Base-by-base conservation (phyloP, 2,797 vertebrate genomes). In the Bradypodion pumilum region DNA sequence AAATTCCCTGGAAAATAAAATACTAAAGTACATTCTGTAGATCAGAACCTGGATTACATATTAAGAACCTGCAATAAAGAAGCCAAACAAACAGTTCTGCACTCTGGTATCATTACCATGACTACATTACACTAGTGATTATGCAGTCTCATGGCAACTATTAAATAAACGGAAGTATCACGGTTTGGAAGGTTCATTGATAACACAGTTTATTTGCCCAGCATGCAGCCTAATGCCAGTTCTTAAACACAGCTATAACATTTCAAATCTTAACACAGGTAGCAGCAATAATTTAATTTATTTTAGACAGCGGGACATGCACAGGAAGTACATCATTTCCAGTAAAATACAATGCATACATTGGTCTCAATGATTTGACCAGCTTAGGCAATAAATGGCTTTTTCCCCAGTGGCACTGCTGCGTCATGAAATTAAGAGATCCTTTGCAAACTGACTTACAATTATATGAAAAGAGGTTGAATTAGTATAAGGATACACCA, bases 331-430 rank as follows among this genome's bases (percentile, higher is more conserved):
- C 2, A 52, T 73, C 62, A 44, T 0, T 0, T 60, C 46, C 60
- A 63, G 40, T 0, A 60, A 86, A 70, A 70, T 44, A 29, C 0
- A 8, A 1, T 4, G 1, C 12, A 0, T 13, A 0, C 1, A 1
- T 13, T 63, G 46, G 42, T 27, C 56, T 27, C 46, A 84, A 6
- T 80, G 76, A 80, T 29, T 75, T 23, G 21, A 4, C 78, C 16
- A n/a, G 46, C 27, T 82, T 72, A 68, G n/a, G 42, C 23, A 88
- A 44, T 49, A 46, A 88, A 76, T 19, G 76, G 15, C 65, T 56
- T 29, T 70, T 85, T 19, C 68, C 4, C 56, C 27, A 19, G 46
- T 77, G 82, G 13, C 29, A 37, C n/a, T 85, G 83, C 62, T 65
- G 70, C 42, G 62, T 44, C 63, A 3, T 0, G 0, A 66, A 44